Evolutionary conservation across 1,140 invertebrate genomes (phyloP).

Genomic region (Cheumatopsyche charites): DNA sequence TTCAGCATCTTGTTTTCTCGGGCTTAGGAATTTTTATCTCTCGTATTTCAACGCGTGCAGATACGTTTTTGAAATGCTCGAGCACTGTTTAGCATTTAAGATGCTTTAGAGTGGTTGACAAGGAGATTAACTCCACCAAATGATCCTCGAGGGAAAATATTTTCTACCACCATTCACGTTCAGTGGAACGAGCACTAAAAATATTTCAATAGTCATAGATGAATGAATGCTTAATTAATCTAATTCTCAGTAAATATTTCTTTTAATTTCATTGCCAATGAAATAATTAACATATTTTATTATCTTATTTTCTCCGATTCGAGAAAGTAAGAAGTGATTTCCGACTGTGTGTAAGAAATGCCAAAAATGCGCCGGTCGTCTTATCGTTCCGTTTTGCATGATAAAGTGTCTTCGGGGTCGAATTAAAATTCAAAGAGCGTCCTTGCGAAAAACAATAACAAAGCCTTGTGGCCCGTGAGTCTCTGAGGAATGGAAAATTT

Average conservation of each 20-base stretch:
- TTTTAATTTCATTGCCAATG: too few species aligned
- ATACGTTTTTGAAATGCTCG: conserved; percentile 33
- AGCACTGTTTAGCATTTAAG: conserved; percentile 27
- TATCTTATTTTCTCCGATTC: too few species aligned
- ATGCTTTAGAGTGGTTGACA: conserved; percentile 26
- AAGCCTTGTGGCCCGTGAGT: conserved; percentile 22
- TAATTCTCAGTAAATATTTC: too few species aligned
- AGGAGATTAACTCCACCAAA: conserved; percentile 33
- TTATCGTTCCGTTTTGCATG: conserved; percentile 17
- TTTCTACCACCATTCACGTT: not conserved
- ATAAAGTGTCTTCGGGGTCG: conserved; percentile 35
- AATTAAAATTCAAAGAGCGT: conserved; percentile 47
- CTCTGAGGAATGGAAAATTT: conserved; percentile 24
- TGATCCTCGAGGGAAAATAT: conserved; percentile 33
- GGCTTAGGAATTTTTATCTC: conserved; percentile 17
- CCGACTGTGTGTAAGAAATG: too few species aligned
- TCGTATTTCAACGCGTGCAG: not conserved
- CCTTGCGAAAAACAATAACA: conserved; percentile 46
- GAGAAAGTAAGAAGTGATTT: too few species aligned
- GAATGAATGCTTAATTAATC: too few species aligned
- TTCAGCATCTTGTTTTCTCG: conserved; percentile 1
- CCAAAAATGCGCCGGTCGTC: not conserved
- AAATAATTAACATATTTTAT: too few species aligned
- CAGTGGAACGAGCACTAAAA: not conserved
- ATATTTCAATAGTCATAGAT: too few species aligned